Evolutionary conservation across 2,797 vertebrate species (phyloP), one percentile per base, ranked within the genome.

Genomic region (Liasis olivaceus): DNA sequence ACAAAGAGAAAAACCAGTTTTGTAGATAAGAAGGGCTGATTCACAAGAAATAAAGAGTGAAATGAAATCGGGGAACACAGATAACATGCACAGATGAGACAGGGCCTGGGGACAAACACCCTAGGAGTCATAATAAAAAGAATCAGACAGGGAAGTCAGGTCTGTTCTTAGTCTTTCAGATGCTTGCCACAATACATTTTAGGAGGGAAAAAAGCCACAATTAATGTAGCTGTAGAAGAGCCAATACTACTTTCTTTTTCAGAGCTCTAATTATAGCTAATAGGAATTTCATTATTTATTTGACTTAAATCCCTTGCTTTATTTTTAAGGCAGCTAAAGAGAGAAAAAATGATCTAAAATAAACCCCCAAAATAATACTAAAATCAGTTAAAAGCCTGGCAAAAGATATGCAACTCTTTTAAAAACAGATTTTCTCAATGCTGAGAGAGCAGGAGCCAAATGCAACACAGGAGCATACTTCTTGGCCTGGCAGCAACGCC

Each of bases 1-100:
- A 85, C 59, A 89, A 89, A 60, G 87, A 62, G 42, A 88, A 24
- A 89, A 81, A 24, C 31, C 36, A 77, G 42, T 77, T 92, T 92
- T 85, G 69, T 89, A 85, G 47, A 92, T 64, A 89, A 81, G 58
- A n/a, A 84, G 22, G n/a, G 62, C 4, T 64, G 20, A 36, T 62
- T 20, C 26, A 88, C 11, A 88, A 88, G 26, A 42, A 89, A 63
- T 36, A n/a, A 63, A 87, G 28, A 64, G 36, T 3, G 3, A 85
- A 87, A 72, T 56, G 51, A 26, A 84, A 63, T 89, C 89, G 84
- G 60, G 72, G 63, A 62, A 69, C 36, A 5, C 26, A 51, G 36
- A 51, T 22, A 20, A 8, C 60, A 5, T 72, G 6, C 17, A 86
- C 28, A 64, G 26, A 3, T 63, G 36, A 36, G 56, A 13, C 26